A percentile compares a stretch with the other conserved stretches of the same genome.
phyloP scores from a whole-genome alignment of 1,140 invertebrate genomes.

The Phymastichus coffea region DNA sequence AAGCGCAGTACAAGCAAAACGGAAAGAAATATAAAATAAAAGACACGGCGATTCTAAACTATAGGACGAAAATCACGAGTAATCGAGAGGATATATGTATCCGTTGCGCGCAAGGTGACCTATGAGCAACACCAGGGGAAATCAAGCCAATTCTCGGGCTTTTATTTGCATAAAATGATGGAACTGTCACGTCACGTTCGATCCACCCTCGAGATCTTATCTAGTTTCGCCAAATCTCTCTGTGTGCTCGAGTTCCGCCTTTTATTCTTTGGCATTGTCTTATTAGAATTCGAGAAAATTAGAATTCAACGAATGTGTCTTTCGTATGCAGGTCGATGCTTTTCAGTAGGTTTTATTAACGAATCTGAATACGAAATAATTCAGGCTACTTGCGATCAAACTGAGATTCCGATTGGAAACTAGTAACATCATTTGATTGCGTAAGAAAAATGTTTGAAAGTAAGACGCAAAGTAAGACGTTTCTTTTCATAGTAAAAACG shows the following conservation, averaged over 20 bases:
- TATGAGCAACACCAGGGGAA: conserved; percentile 51
- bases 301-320: too few relatives aligned
- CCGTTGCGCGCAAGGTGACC: not conserved
- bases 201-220: conserved; percentile 5
- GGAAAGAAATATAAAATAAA: not conserved
- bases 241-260: not conserved
- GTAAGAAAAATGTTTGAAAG: too few relatives aligned
- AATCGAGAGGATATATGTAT: not conserved
- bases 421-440: too few relatives aligned
- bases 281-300: not conserved
- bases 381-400: too few relatives aligned
- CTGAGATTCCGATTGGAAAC: too few relatives aligned
- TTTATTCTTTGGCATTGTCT: not conserved
- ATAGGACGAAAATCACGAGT: not conserved
- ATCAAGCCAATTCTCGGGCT: conserved; percentile 49
- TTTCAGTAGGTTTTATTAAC: too few relatives aligned
- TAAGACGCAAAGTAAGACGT: too few relatives aligned
- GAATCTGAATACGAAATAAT: too few relatives aligned
- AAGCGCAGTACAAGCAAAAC: not conserved
- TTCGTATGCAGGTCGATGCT: too few relatives aligned
- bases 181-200: conserved; percentile 48
- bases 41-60: not conserved
- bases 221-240: conserved; percentile 8
- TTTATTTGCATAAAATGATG: conserved; percentile 60
- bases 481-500: too few relatives aligned